Evolutionary conservation across 2,797 vertebrate genomes (phyloP).

Genomic region (Protonibea diacanthus): DNA sequence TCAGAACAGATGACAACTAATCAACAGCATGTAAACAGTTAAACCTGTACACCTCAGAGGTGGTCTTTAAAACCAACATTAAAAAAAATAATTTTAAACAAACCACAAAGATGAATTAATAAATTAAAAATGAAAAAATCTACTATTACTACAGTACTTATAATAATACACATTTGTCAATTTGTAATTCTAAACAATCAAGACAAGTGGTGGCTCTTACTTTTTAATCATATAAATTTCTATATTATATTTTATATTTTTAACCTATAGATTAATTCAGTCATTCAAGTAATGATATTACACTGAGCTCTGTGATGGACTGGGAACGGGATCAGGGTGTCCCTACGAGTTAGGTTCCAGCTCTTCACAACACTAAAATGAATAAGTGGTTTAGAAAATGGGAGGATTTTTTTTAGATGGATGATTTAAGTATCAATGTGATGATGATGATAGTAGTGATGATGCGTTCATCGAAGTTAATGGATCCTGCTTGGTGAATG

Average conservation of each 20-base stretch:
- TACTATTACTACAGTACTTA: too few relatives aligned
- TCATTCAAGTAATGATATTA: not conserved
- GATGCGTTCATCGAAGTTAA: not conserved
- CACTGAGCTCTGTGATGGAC: not conserved
- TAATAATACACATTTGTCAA: not conserved
- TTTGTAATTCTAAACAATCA: not conserved
- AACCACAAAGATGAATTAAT: not conserved
- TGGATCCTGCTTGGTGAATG: conserved; percentile 4
- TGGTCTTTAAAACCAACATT: not conserved
- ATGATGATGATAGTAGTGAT: conserved; percentile 28
- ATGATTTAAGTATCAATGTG: not conserved
- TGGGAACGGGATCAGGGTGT: too few relatives aligned
- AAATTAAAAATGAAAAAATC: too few relatives aligned
- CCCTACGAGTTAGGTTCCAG: not conserved
- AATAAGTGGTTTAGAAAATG: not conserved
- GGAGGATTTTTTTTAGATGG: not conserved
- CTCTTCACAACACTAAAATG: not conserved
- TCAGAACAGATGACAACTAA: not conserved
- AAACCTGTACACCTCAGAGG: not conserved
- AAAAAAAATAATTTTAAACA: not conserved
- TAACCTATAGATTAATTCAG: not conserved
- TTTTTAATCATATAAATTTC: not conserved
- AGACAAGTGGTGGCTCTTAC: not conserved
- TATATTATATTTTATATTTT: too few relatives aligned
- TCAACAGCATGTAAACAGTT: not conserved